These are phyloP conservation scores for Drosophila mojavensis DNA, from an alignment of 1,140 invertebrate species.

Conservation along the genomic window DNA sequence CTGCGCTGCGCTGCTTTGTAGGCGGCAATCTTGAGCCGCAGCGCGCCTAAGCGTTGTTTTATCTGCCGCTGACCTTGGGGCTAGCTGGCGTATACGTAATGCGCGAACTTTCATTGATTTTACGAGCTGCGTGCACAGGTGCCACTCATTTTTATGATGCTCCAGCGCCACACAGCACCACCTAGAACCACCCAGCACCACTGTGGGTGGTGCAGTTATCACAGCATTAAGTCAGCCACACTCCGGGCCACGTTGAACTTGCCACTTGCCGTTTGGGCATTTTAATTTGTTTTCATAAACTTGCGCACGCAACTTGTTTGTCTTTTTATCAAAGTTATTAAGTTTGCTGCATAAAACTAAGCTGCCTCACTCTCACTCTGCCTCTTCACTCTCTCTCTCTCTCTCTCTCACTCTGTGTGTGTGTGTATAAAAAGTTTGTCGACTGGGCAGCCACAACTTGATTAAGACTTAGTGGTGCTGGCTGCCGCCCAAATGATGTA, in stretches of 20 bases:
- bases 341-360: constrained; percentile 41
- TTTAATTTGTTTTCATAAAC: constrained; percentile 57
- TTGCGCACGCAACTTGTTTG: constrained; percentile 20
- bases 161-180: background rate
- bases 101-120: constrained; percentile 41
- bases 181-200: background rate
- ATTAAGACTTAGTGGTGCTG: constrained; percentile 51
- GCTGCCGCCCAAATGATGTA: constrained; percentile 11
- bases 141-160: constrained; percentile 26
- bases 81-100: constrained; percentile 27
- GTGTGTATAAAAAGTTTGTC: constrained; percentile 49
- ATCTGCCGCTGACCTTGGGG: constrained; percentile 25
- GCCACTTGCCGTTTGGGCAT: background rate
- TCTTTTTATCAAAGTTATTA: constrained; percentile 63
- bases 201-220: constrained; percentile 35
- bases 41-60: background rate
- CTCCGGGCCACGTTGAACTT: background rate
- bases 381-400: background rate
- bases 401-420: background rate
- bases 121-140: constrained; percentile 18
- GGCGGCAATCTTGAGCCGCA: background rate
- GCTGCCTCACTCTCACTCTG: background rate
- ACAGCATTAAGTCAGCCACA: constrained; percentile 6
- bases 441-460: constrained; percentile 43
- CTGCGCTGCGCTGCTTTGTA: too few species aligned